Conservation (phyloP, 2,113 vertebrate genomes). For the Anseranas semipalmata region DNA sequence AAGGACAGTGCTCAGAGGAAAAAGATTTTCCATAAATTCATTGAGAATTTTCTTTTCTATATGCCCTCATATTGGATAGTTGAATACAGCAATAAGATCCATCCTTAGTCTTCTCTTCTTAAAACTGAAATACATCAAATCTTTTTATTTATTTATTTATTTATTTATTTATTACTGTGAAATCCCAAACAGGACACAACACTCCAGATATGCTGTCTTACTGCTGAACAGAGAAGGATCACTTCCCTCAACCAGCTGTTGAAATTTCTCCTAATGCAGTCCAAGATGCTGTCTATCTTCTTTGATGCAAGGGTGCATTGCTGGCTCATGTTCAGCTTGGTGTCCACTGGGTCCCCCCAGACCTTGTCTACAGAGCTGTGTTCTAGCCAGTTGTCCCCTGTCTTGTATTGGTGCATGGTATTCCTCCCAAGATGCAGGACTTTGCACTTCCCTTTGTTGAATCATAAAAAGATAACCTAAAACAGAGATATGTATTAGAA, state of each 20-base stretch:
- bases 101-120: background rate
- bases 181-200: background rate
- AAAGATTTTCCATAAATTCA: background rate
- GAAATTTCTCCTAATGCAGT: background rate
- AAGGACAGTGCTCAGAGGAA: no score
- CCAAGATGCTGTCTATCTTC: background rate
- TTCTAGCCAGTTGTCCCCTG: background rate
- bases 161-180: background rate
- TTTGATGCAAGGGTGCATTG: fast-evolving
- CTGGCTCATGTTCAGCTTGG: background rate
- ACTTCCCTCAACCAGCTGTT: background rate
- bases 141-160: background rate
- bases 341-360: background rate
- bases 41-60: background rate
- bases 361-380: background rate
- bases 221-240: background rate
- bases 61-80: background rate
- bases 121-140: background rate
- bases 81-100: background rate
- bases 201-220: background rate
- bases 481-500: background rate
- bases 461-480: background rate
- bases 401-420: background rate
- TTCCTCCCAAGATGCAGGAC: background rate
- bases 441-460: background rate